A percentile compares a stretch with the other conserved stretches of the same genome.
Conservation (phyloP, 2,888 invertebrate species). For the Erebia aethiops region DNA sequence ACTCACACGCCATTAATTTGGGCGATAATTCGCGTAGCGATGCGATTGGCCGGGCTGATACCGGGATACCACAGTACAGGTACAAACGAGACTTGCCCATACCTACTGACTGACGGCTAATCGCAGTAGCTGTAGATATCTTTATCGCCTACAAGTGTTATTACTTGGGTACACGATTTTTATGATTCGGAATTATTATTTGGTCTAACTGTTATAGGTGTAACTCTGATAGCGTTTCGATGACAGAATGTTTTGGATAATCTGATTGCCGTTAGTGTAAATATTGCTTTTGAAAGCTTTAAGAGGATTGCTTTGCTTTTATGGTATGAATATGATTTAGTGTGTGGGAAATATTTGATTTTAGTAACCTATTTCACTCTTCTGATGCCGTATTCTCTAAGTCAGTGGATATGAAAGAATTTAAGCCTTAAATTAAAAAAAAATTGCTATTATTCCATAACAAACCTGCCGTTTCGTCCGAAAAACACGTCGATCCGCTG, state of each 20-base stretch:
- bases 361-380: too few relatives aligned
- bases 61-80: slow-evolving; percentile 40
- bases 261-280: slow-evolving; percentile 24
- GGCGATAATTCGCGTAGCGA: slow-evolving; percentile 77
- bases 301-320: slow-evolving; percentile 8
- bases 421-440: too few relatives aligned
- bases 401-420: too few relatives aligned
- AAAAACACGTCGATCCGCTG: too few relatives aligned
- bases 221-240: slow-evolving; percentile 23
- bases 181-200: slow-evolving; percentile 31
- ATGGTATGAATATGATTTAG: not conserved
- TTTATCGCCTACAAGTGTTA: slow-evolving; percentile 42
- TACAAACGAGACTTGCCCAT: slow-evolving; percentile 40
- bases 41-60: slow-evolving; percentile 74
- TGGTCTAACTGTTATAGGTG: slow-evolving; percentile 18
- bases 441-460: too few relatives aligned
- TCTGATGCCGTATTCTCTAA: too few relatives aligned
- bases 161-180: slow-evolving; percentile 40
- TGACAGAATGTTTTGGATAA: slow-evolving; percentile 22
- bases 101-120: slow-evolving; percentile 34
- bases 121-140: slow-evolving; percentile 40
- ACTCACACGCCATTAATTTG: slow-evolving; percentile 83
- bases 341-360: too few relatives aligned
- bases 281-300: slow-evolving; percentile 11
- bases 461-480: too few relatives aligned